These are phyloP conservation scores for Scarus forsteni DNA, from an alignment of 2,797 vertebrate species.

Conservation along the genomic window DNA sequence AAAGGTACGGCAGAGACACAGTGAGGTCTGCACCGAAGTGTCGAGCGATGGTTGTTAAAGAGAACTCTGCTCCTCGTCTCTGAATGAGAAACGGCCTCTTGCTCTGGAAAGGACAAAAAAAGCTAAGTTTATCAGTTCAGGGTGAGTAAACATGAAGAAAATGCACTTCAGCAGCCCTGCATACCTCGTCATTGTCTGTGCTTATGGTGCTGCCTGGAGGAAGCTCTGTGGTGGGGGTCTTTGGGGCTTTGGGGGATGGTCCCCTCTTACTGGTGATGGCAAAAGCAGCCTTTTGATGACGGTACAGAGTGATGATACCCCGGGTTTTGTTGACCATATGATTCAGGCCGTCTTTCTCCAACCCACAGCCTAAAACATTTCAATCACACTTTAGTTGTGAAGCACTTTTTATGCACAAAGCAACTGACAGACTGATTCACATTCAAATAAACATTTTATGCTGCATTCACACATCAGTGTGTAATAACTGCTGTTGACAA, in stretches of 20 bases:
- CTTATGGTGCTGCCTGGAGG: conserved; percentile 89
- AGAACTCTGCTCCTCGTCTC: conserved; percentile 96
- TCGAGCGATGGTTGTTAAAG: conserved; percentile 92
- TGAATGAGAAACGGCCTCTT: conserved; percentile 94
- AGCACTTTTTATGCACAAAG: neutral
- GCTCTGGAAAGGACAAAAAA: conserved; percentile 76
- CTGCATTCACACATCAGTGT: too few species aligned
- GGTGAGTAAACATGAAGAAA: neutral
- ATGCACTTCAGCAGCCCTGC: accelerated
- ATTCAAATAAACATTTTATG: too few species aligned
- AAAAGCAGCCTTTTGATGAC: conserved; percentile 97
- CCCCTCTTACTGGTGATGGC: conserved; percentile 97
- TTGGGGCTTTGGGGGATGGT: conserved; percentile 93
- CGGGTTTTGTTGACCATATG: conserved; percentile 94
- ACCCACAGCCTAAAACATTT: conserved; percentile 62
- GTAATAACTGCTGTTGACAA: too few species aligned
- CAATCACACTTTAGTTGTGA: too few species aligned
- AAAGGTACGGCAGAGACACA: conserved; percentile 90
- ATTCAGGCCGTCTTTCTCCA: conserved; percentile 94
- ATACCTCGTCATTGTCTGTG: conserved; percentile 93
- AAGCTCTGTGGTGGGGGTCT: conserved; percentile 89
- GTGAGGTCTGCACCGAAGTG: conserved; percentile 92
- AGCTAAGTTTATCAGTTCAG: too few species aligned
- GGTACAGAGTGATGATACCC: conserved; percentile 97
- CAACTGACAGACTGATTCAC: neutral